Percentiles rank a stretch among this genome's conserved stretches.
Conservation (phyloP, 2,797 vertebrate species). For the Podargus strigoides region DNA sequence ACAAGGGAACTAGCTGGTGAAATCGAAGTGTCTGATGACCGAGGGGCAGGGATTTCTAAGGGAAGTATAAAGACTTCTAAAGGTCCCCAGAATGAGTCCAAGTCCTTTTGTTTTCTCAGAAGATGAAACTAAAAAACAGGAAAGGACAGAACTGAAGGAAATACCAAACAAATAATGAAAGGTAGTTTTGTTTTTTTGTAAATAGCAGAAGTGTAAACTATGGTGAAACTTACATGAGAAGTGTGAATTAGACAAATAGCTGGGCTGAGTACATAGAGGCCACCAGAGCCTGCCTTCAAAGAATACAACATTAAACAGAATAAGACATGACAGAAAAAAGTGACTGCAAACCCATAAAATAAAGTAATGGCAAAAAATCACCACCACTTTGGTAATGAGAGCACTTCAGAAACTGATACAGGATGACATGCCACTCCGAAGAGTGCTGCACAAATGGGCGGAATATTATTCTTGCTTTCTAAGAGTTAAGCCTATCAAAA, state of each 20-base stretch:
- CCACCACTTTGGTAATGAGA: background rate
- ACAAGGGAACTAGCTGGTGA: fast-evolving
- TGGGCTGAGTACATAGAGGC: background rate
- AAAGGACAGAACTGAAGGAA: background rate
- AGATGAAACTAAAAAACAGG: background rate
- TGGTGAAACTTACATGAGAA: background rate
- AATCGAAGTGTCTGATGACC: background rate
- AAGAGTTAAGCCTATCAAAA: background rate
- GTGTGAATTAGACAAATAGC: background rate
- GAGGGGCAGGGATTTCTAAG: background rate
- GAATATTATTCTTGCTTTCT: background rate
- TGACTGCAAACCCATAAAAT: background rate
- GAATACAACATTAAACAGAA: background rate
- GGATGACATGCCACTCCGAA: background rate
- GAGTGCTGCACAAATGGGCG: background rate
- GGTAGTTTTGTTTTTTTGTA: background rate
- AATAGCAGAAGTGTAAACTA: background rate
- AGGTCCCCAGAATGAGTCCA: background rate
- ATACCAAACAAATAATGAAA: background rate
- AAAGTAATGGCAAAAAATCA: background rate
- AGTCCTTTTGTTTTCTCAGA: background rate
- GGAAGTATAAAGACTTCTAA: background rate
- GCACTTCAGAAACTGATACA: background rate
- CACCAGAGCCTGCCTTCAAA: background rate
- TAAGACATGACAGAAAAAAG: background rate